These are phyloP conservation scores for Manis pentadactyla DNA, from an alignment of 2,797 vertebrate genomes.

Conservation along the genomic window DNA sequence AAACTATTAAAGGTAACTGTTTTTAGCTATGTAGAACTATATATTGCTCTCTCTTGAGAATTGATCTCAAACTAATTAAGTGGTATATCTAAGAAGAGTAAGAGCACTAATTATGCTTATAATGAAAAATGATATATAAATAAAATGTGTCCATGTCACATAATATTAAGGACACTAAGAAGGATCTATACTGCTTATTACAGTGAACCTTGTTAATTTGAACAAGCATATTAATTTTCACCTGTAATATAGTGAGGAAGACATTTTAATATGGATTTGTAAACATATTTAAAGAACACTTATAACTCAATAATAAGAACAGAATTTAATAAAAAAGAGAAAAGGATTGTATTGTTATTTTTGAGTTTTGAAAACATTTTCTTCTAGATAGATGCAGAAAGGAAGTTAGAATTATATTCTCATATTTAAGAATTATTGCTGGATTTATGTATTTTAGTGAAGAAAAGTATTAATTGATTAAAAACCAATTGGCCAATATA, in stretches of 20 bases:
- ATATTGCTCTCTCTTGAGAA: conserved; percentile 27
- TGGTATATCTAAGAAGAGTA: background rate
- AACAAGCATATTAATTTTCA: conserved; percentile 66
- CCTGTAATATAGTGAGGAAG: background rate
- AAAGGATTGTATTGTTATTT: too few species aligned
- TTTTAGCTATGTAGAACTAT: background rate
- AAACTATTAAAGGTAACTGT: background rate
- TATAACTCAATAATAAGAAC: too few species aligned
- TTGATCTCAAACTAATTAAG: conserved; percentile 26
- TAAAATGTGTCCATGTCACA: conserved; percentile 33
- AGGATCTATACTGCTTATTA: background rate
- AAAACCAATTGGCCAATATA: background rate
- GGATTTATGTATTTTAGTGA: background rate
- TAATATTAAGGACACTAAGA: conserved; percentile 21
- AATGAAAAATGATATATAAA: conserved; percentile 52
- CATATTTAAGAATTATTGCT: background rate
- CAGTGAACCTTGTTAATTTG: conserved; percentile 44
- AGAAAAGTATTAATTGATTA: conserved; percentile 5
- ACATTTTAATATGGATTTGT: background rate
- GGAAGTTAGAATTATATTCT: background rate
- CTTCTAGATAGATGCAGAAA: conserved; percentile 1
- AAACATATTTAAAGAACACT: too few species aligned
- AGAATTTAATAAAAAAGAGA: too few species aligned
- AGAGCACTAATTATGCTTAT: conserved; percentile 66
- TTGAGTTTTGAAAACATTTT: too few species aligned